These are phyloP conservation scores for Meleagris gallopavo DNA, from an alignment of 2,113 vertebrate species.

Conservation along the genomic window DNA sequence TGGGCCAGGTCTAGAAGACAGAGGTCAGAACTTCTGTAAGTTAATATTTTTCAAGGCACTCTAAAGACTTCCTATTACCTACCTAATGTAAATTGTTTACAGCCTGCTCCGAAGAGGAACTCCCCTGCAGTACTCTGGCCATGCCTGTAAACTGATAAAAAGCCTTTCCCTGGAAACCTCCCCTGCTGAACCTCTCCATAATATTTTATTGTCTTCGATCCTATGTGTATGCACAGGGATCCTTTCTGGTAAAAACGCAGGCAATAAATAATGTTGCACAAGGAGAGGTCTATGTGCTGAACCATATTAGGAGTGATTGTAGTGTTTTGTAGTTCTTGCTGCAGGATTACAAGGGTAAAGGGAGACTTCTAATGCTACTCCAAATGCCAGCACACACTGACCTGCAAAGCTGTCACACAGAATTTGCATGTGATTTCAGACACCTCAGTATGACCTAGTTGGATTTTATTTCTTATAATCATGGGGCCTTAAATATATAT, in stretches of 20 bases:
- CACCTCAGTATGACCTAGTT: background rate
- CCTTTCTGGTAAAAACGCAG: background rate
- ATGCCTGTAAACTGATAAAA: conserved; percentile 36
- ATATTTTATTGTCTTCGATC: conserved; percentile 33
- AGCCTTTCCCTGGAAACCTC: conserved; percentile 39
- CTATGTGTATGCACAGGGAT: background rate
- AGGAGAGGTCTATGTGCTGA: background rate
- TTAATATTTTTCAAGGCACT: conserved; percentile 65
- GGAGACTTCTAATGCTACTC: background rate
- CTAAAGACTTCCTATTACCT: conserved; percentile 54
- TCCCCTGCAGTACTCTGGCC: background rate
- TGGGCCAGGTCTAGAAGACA: conserved; percentile 47
- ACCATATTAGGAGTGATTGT: background rate
- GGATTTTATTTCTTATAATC: conserved; percentile 38
- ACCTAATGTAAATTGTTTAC: conserved; percentile 35
- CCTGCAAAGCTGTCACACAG: background rate
- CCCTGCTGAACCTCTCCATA: background rate
- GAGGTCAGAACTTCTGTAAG: conserved; percentile 58
- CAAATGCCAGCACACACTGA: background rate
- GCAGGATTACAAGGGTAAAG: background rate
- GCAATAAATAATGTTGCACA: conserved; percentile 21
- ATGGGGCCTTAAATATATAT: background rate
- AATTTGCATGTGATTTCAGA: background rate
- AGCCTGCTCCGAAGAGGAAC: conserved; percentile 18
- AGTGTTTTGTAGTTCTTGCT: background rate